Evolutionary conservation across 1,140 invertebrate genomes (phyloP).

Genomic region (Apis laboriosa): DNA sequence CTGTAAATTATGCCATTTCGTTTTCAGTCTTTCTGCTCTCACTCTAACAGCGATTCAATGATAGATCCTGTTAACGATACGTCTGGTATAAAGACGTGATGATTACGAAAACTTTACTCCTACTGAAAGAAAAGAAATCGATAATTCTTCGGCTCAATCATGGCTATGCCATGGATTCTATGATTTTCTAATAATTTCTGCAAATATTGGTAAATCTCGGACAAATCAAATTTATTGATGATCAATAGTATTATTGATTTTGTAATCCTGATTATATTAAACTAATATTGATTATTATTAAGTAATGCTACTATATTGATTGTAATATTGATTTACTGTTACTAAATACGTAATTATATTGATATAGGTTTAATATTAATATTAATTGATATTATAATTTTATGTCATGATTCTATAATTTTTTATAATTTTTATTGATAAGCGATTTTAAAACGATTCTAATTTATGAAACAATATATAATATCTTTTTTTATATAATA

Average conservation of each 20-base stretch:
- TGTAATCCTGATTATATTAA: not conserved
- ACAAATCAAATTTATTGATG: too few relatives aligned
- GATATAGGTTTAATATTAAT: too few relatives aligned
- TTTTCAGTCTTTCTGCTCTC: slow-evolving; percentile 22
- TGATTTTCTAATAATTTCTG: not conserved
- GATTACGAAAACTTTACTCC: slow-evolving; percentile 28
- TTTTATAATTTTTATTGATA: too few relatives aligned
- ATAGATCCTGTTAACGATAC: slow-evolving; percentile 43
- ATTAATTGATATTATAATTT: too few relatives aligned
- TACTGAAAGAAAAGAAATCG: slow-evolving; percentile 1
- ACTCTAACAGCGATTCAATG: slow-evolving; percentile 3
- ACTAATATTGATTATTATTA: too few relatives aligned
- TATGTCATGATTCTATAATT: too few relatives aligned
- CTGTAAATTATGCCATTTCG: slow-evolving; percentile 45
- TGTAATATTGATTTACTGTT: too few relatives aligned
- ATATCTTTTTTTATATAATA: too few relatives aligned
- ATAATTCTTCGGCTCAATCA: not conserved
- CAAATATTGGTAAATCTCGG: not conserved
- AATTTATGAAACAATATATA: too few relatives aligned
- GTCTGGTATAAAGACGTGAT: not conserved
- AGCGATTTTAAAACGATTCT: too few relatives aligned
- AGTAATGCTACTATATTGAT: too few relatives aligned
- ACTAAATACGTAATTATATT: too few relatives aligned
- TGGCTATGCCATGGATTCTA: not conserved
- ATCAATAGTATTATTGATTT: not conserved